A percentile compares a stretch with the other conserved stretches of the same genome.
These are phyloP conservation scores for Schizopygopsis pylzovi DNA, from an alignment of 2,797 vertebrate species.

Conservation along the genomic window DNA sequence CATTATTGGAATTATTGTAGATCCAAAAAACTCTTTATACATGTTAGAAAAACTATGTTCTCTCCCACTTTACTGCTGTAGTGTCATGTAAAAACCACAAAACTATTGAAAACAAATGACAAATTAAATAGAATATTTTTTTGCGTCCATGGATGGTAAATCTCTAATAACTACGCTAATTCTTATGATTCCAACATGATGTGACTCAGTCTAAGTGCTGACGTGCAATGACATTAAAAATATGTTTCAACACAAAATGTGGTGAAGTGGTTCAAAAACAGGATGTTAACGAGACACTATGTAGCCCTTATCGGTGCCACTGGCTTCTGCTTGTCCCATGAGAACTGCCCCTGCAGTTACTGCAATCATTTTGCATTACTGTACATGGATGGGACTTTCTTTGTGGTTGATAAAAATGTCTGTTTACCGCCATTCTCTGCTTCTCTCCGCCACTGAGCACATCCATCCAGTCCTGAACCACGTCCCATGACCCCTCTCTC, in stretches of 20 bases:
- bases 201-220: background rate
- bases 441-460: constrained; percentile 98
- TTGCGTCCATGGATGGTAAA: background rate
- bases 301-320: background rate
- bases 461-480: constrained; percentile 97
- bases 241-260: background rate
- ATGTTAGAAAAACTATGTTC: background rate
- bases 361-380: background rate
- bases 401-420: background rate
- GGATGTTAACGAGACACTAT: background rate
- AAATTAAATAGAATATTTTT: background rate
- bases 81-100: background rate
- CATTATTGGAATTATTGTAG: background rate
- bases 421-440: constrained; percentile 96
- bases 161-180: background rate
- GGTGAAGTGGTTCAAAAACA: background rate
- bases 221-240: background rate
- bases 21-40: background rate
- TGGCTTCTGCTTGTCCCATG: background rate
- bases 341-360: background rate
- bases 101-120: background rate
- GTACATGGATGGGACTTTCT: background rate
- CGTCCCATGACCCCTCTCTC: constrained; percentile 92
- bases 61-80: background rate
- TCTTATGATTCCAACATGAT: background rate